Base-by-base conservation (phyloP, 2,797 vertebrate species). In the Sparidentex hasta region DNA sequence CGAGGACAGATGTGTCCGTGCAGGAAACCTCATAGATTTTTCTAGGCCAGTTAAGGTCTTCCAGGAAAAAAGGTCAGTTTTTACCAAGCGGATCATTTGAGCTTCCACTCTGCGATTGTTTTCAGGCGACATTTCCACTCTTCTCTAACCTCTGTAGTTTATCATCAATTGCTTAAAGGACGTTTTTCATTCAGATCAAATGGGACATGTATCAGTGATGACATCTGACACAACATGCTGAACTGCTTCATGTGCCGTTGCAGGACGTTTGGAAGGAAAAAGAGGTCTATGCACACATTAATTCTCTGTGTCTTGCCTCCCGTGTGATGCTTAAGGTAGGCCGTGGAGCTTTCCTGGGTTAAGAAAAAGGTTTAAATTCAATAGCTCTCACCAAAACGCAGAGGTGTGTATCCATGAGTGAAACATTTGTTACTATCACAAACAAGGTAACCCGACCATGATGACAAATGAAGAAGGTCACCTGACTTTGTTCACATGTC, bases 61-160 rank as follows among this genome's bases (percentile, higher is more conserved):
- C 6, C 46, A 16, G 20, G 20, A 72, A 58, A 76, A 48, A 76
- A 48, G 50, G 55, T 43, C 50, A 41, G 20, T 33, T 54, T 38
- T 52, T 56, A n/a, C 21, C 29, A 29, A 59, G 41, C 64, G 48
- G 47, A 65, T 64, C 11, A 25, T 59, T 69, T 50, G 48, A 65
- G 58, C 51, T 64, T 67, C 12, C 50, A 48, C 50, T 23, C n/a
- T 12, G 43, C 55, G 54, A 48, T 27, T 67, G 44, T 68, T 70
- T 54, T 65, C 29, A 5, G 18, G 11, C 50, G 68, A 83, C 72
- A 80, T 76, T 69, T 69, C 41, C 52, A 55, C 20, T 71, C 51
- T 12, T 62, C 62, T 61, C 20, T 43, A 29, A 71, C 75, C 23
- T 62, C 57, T 58, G 50, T 21, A 52, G 44, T 51, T 81, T 29